phyloP scores from a whole-genome alignment of 2,888 invertebrate species.

The Euzetes globulus region DNA sequence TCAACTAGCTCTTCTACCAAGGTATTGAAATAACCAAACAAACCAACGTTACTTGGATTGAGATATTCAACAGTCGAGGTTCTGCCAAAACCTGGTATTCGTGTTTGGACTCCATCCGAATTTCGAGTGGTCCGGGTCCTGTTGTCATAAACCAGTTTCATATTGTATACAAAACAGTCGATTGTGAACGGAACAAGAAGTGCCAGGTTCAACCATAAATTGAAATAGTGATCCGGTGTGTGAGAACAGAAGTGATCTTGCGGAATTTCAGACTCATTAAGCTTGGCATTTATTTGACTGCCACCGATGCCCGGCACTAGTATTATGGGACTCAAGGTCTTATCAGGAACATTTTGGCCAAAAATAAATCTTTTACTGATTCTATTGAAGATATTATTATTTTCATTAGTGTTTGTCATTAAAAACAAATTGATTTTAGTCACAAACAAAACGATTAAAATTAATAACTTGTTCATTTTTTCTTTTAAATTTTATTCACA shows the following conservation, averaged over 20 bases:
- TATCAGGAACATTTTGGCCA: too few relatives aligned
- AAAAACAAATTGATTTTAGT: too few relatives aligned
- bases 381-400: too few relatives aligned
- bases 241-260: constrained; percentile 83
- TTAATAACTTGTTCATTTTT: too few relatives aligned
- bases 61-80: constrained; percentile 87
- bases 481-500: too few relatives aligned
- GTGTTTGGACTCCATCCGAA: constrained; percentile 69
- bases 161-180: constrained; percentile 75
- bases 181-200: constrained; percentile 77
- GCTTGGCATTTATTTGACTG: constrained; percentile 79
- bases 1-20: constrained; percentile 70
- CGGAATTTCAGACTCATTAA: constrained; percentile 70
- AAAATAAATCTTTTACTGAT: too few relatives aligned
- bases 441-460: too few relatives aligned
- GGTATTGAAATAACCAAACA: constrained; percentile 77
- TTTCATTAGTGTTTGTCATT: too few relatives aligned
- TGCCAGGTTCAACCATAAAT: constrained; percentile 91
- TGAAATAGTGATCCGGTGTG: constrained; percentile 69
- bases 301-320: constrained; percentile 94
- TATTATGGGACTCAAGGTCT: too few relatives aligned
- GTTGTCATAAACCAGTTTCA: constrained; percentile 71
- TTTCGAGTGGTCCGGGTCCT: constrained; percentile 71
- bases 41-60: constrained; percentile 69
- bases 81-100: constrained; percentile 81